A percentile compares a stretch with the other conserved stretches of the same genome.
Conservation (phyloP, 2,113 vertebrate species). For the Plotosus lineatus region DNA sequence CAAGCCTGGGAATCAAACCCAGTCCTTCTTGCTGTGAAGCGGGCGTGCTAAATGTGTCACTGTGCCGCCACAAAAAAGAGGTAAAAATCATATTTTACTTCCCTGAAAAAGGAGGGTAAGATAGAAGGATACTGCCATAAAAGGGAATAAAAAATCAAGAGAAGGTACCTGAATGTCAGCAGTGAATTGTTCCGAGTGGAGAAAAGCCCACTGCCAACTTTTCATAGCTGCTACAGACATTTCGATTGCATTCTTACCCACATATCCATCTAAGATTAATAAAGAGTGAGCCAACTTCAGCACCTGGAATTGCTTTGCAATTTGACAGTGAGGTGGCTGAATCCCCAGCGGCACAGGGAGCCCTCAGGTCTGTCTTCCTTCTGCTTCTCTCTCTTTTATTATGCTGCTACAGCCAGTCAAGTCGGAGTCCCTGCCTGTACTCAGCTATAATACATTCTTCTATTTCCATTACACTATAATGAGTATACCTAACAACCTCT, state of each 20-base stretch:
- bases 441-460: too few relatives aligned
- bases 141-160: slow-evolving; percentile 34
- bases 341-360: too few relatives aligned
- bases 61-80: neutral
- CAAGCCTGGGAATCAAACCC: too few relatives aligned
- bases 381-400: too few relatives aligned
- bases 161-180: slow-evolving; percentile 16
- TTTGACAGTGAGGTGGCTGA: too few relatives aligned
- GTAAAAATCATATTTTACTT: neutral
- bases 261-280: slow-evolving; percentile 33
- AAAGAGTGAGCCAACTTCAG: slow-evolving; percentile 38
- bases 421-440: too few relatives aligned
- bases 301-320: slow-evolving; percentile 43
- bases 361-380: too few relatives aligned
- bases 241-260: slow-evolving; percentile 16
- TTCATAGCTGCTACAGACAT: slow-evolving; percentile 37
- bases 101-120: slow-evolving; percentile 16
- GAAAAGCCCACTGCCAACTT: slow-evolving; percentile 45
- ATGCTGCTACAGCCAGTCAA: too few relatives aligned
- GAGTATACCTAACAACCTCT: too few relatives aligned
- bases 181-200: slow-evolving; percentile 16
- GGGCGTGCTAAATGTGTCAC: too few relatives aligned
- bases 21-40: too few relatives aligned
- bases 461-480: too few relatives aligned
- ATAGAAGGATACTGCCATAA: neutral